Base-by-base conservation (phyloP, 1,140 invertebrate genomes). In the Liolophura sinensis region DNA sequence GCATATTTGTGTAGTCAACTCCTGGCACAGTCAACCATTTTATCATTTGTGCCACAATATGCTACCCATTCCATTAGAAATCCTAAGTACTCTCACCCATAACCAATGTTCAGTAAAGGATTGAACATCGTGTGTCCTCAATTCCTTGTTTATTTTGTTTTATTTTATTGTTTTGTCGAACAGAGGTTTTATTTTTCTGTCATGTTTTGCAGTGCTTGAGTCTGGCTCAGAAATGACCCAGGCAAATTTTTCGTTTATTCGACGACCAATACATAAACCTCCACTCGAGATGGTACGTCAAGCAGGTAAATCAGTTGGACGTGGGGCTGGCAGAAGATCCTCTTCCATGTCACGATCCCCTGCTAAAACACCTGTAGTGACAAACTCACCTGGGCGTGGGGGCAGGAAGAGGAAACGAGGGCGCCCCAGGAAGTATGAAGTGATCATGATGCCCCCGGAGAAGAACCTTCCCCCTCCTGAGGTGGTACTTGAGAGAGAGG, bases 241-340 rank as follows among this genome's bases (percentile, higher is more conserved):
- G 20, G 69, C 74, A 12, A 78, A 78, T 60, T 81, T 81, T 64
- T 72, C 74, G 11, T 78, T 81, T 58, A 66, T 73, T 40, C 67
- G 73, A 18, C 67, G 66, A 46, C 67, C 77, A 15, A 74, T 81
- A 20, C 72, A 66, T 47, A 70, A 75, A n/a, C 68, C 69, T 47
- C 77, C 78, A 5, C 77, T 65, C 58, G 79, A 81, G 65, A 65
- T 68, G 3, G 75, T 81, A 1, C 73, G 79, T 15, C 62, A 71
- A 54, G 78, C 79, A 0, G 73, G 72, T 12, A 49, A 27, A 50
- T 51, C 47, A 0, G 22, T 22, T 14, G 62, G 61, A n/a, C 27
- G 66, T 20, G 20, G 27, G 14, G 31, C 31, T 5, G 31, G 31
- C 3, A 40, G 31, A 9, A 3, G 31, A 40, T 40, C 31, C 31